Evolutionary conservation across 2,797 vertebrate species (phyloP).

Genomic region (Huso huso): DNA sequence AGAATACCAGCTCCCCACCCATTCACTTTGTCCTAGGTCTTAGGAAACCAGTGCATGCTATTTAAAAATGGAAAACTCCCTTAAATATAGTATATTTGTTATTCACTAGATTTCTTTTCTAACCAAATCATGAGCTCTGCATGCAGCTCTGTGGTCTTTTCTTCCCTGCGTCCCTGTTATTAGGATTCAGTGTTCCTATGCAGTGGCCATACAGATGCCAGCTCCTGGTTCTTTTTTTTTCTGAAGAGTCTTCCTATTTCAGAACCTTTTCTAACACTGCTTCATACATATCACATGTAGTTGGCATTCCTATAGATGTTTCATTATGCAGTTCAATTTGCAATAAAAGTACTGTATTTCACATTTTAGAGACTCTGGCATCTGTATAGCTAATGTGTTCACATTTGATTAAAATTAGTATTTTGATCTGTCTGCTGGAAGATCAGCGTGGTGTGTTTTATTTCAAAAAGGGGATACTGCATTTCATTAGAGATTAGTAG

Average conservation of each 20-base stretch:
- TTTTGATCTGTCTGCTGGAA: too few relatives aligned
- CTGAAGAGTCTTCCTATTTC: not conserved
- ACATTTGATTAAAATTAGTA: too few relatives aligned
- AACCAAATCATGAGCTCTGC: slow-evolving; percentile 48
- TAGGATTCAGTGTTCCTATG: slow-evolving; percentile 11
- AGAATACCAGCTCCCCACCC: slow-evolving; percentile 31
- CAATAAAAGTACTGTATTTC: too few relatives aligned
- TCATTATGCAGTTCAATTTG: too few relatives aligned
- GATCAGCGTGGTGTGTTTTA: too few relatives aligned
- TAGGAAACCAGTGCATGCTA: slow-evolving; percentile 52
- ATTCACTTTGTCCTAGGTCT: slow-evolving; percentile 40
- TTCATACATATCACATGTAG: too few relatives aligned
- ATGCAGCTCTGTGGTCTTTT: slow-evolving; percentile 47
- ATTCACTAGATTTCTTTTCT: slow-evolving; percentile 40
- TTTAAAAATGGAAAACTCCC: slow-evolving; percentile 30
- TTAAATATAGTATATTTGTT: slow-evolving; percentile 33
- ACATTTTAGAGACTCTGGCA: too few relatives aligned
- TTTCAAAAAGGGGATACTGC: not conserved
- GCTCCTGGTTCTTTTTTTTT: not conserved
- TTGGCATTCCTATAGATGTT: too few relatives aligned
- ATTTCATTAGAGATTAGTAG: not conserved
- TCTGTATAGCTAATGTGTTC: too few relatives aligned
- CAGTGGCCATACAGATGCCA: slow-evolving; percentile 33
- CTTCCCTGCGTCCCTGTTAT: slow-evolving; percentile 14
- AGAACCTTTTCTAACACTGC: too few relatives aligned